Evolutionary conservation across 1,140 invertebrate species (phyloP), one percentile per base, ranked within the genome.

Genomic region (Sinella curviseta): DNA sequence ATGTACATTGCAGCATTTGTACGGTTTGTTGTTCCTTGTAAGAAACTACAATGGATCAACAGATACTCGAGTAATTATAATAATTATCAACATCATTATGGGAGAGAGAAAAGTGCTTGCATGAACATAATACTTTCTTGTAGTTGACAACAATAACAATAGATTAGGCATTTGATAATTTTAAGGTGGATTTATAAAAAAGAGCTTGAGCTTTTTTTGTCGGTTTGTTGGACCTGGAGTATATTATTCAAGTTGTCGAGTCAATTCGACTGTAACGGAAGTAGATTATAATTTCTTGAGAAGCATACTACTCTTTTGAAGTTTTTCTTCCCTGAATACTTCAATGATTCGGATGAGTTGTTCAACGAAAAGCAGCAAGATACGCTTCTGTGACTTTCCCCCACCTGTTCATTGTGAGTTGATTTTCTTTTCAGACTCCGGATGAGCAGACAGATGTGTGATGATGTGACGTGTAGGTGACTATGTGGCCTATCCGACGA

Each of bases 371-470:
- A n/a, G 31, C 30, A 70, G 31, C 65, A 70, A 60, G 65, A 70
- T 70, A 70, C 31, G 65, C 65, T 70, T 24, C 65, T 70, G 3
- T 70, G 31, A 70, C 65, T 70, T 70, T 70, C 65, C 57, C 31
- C 31, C 65, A 70, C 65, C 65, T 70, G 65, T 70, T 70, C 65
- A 70, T 4, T 31, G 3, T 31, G 65, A 70, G 12, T 30, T 70
- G 8, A 48, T 48, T 33, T 30, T 70, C 31, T 30, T 70, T 70
- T 4, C 26, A 70, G 28, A 31, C 65, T 70, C 65, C 65, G 65
- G 65, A 31, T 70, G 65, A 70, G 65, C 65, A 33, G 65, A 70
- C 65, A 70, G 65, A 70, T 70, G 65, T 33, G 31, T 31, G 65
- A 70, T 65, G 57, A 65, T n/a, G 65, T 70, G 65, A 70, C 65